A percentile compares a stretch with the other conserved stretches of the same genome.
phyloP scores from a whole-genome alignment of 1,140 invertebrate genomes.

The Drosophila athabasca region DNA sequence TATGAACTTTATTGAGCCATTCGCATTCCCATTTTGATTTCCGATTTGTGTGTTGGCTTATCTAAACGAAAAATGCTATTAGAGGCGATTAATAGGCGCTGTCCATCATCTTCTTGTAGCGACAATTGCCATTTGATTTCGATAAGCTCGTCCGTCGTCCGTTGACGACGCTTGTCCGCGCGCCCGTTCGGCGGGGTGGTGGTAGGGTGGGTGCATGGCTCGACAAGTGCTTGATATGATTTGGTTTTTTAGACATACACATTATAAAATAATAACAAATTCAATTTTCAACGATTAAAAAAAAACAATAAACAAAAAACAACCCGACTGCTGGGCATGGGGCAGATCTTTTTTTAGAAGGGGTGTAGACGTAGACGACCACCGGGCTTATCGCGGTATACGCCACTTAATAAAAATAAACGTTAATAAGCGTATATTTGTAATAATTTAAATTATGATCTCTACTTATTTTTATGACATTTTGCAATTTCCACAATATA shows the following conservation, averaged over 20 bases:
- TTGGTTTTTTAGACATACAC: constrained; percentile 29
- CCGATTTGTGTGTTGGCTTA: constrained; percentile 61
- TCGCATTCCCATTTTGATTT: constrained; percentile 37
- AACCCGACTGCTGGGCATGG: neutral
- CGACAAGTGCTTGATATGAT: constrained; percentile 34
- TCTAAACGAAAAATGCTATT: constrained; percentile 75
- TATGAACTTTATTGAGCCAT: constrained; percentile 4
- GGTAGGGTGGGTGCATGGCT: neutral
- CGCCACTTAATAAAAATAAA: constrained; percentile 80
- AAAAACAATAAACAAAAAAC: constrained; percentile 8
- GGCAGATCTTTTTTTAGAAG: neutral
- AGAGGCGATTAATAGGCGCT: constrained; percentile 80
- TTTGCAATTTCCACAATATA: constrained; percentile 10
- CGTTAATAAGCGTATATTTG: constrained; percentile 78
- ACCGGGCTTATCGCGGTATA: constrained; percentile 57
- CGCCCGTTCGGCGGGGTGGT: too few relatives aligned
- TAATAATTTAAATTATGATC: constrained; percentile 74
- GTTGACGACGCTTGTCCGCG: constrained; percentile 24
- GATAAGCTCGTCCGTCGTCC: constrained; percentile 65
- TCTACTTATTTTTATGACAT: constrained; percentile 32
- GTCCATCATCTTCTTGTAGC: constrained; percentile 77
- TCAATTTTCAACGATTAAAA: constrained; percentile 65
- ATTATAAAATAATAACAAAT: constrained; percentile 67
- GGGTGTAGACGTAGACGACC: neutral
- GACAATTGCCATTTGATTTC: constrained; percentile 70